Base-by-base conservation (phyloP, 2,113 vertebrate genomes). In the Microcebus murinus region DNA sequence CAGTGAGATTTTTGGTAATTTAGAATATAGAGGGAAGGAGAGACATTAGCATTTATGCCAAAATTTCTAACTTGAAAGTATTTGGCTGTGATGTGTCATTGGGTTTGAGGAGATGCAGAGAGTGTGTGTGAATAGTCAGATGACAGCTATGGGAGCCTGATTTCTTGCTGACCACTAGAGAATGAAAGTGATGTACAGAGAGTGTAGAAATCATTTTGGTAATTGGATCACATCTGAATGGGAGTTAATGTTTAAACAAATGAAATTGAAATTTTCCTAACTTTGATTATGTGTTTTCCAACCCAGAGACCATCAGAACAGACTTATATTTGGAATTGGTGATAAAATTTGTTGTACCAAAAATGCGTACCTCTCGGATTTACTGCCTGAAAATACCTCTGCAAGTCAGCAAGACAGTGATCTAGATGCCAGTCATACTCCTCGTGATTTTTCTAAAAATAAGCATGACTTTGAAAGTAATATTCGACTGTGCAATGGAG, bases 341-440 rank as follows among this genome's bases (percentile, higher is more conserved):
- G 99, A 99, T 98, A 99, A 99, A 98, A 99, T 99, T 61, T 99
- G 99, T 95, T 99, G 99, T 96, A 99, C 83, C 0, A 98, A 86
- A 94, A 99, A 99, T 48, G 98, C 97, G 0, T 99, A 99, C 57
- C 97, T 99, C 76, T 96, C 71, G 3, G 98, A 99, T 8, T 95
- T 98, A 73, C 86, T 97, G 55, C 87, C 92, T 59, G n/a, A 17
- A 36, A 55, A 23, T 55, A 11, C 48, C 13, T 94, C 25, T 27
- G 34, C 20, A 39, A 81, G 63, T 92, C 94, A 90, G 87, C 73
- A 52, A 42, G 14, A 31, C 80, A 45, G 42, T 63, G 70, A 96
- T 21, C 27, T 52, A 42, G 84, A 92, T 17, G 34, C 87, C 55
- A 8, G 52, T 23, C 25, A 10, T 4, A 21, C 8, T 67, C 23